Evolutionary conservation across 2,888 invertebrate genomes (phyloP), one percentile per base, ranked within the genome.

Genomic region (Oegoconia quadripuncta): DNA sequence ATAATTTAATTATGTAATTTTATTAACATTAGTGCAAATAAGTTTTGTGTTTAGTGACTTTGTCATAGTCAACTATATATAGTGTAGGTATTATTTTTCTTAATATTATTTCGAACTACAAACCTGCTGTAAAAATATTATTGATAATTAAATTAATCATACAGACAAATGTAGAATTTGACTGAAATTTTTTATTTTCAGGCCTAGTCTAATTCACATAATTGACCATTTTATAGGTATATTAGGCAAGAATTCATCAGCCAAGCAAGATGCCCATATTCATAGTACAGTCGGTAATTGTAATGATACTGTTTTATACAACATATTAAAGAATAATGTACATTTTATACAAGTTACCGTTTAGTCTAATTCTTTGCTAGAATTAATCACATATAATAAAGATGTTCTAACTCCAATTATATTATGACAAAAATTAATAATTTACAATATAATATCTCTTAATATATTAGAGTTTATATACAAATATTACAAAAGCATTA

Each of bases 321-420:
- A 59, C 59, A 60, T 66, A 64, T 66, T 69, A 67, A 11, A 23
- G 7, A 23, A 62, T 64, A 76, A 64, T 83, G 81, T 83, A 83
- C 76, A 80, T 82, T 84, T 84, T 86, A 84, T 83, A 87, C 83
- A 77, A 86, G 86, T 87, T 86, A 87, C 86, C 86, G 70, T 75
- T 76, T 83, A 83, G 80, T 76, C 64, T 83, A 80, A 81, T 78
- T 66, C 75, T 77, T 82, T 79, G 74, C 75, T 83, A 83, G 77
- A 73, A 69, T 69, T 75, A 78, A 76, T 77, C 73, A 76, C 65
- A 54, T 76, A 67, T 79, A 80, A 73, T 72, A 74, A 77, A 34
- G 78, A 74, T 81, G 74, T 82, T 82, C 77, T 81, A 80, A 83
- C 75, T 72, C 73, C 66, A 61, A 77, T 57, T 73, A 65, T 70